Evolutionary conservation across 2,888 invertebrate genomes (phyloP).

Genomic region (Strigamia crassipes): DNA sequence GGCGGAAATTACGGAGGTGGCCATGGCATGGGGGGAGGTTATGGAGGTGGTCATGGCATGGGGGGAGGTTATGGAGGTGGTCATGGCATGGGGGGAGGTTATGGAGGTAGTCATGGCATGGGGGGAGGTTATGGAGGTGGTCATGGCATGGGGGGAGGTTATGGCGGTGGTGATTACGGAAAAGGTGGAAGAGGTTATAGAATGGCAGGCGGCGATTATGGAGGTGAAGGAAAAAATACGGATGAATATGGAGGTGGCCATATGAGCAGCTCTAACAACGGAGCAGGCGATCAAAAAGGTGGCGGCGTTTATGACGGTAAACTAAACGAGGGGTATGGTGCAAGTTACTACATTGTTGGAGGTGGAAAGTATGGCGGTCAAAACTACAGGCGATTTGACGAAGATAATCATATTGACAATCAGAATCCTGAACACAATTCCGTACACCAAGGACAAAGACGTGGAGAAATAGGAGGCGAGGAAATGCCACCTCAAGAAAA

Average conservation of each 20-base stretch:
- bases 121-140: background rate
- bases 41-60: background rate
- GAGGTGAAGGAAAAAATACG: background rate
- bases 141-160: background rate
- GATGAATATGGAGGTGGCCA: background rate
- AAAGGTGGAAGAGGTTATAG: background rate
- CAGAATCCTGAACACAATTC: background rate
- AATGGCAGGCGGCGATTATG: background rate
- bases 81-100: background rate
- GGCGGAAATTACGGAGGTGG: conserved; percentile 17
- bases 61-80: background rate
- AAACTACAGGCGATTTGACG: background rate
- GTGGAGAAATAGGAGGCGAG: background rate
- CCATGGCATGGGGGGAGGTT: background rate
- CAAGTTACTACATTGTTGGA: background rate
- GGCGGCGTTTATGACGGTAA: background rate
- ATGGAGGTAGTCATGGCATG: background rate
- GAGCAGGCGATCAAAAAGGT: background rate
- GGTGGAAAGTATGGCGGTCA: background rate
- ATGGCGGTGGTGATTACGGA: background rate
- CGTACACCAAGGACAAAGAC: background rate
- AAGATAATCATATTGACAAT: background rate
- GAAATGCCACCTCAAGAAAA: background rate
- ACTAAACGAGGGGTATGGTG: background rate
- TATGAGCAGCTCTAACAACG: background rate